These are phyloP conservation scores for Enoplosus armatus DNA, from an alignment of 2,797 vertebrate species.

Conservation along the genomic window DNA sequence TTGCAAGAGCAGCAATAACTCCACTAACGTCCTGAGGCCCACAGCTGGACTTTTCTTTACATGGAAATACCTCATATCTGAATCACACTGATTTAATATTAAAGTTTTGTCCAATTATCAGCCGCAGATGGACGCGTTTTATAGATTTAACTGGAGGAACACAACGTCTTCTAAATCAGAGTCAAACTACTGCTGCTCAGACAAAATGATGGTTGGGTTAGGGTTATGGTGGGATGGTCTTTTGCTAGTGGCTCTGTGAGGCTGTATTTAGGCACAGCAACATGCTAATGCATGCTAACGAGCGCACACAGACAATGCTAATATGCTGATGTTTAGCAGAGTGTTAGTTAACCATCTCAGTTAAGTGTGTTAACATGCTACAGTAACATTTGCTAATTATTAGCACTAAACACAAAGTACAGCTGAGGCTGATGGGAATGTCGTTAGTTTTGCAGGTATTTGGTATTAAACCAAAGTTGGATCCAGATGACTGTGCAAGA, in stretches of 20 bases:
- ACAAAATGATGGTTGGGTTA: no score
- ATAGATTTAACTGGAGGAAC: not conserved
- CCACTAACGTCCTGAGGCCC: not conserved
- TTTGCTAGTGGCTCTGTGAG: not conserved
- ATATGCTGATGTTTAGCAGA: not conserved
- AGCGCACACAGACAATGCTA: not conserved
- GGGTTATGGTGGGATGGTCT: no score
- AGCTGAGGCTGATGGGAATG: no score
- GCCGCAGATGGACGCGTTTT: not conserved
- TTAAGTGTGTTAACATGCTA: not conserved
- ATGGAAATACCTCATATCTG: not conserved
- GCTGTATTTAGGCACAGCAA: not conserved
- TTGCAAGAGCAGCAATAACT: constrained; percentile 9
- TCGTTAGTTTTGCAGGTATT: no score
- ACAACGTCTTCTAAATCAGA: not conserved
- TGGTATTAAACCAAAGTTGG: no score
- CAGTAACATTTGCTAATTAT: not conserved
- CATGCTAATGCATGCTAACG: not conserved
- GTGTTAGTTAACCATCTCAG: not conserved
- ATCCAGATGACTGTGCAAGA: no score
- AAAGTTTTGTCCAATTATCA: not conserved
- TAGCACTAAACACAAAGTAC: no score
- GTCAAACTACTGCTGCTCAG: not conserved
- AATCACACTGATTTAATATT: constrained; percentile 3
- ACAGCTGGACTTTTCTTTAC: not conserved